These are phyloP conservation scores for Drosophila paucipuncta DNA, from an alignment of 2,888 invertebrate genomes.

Conservation along the genomic window DNA sequence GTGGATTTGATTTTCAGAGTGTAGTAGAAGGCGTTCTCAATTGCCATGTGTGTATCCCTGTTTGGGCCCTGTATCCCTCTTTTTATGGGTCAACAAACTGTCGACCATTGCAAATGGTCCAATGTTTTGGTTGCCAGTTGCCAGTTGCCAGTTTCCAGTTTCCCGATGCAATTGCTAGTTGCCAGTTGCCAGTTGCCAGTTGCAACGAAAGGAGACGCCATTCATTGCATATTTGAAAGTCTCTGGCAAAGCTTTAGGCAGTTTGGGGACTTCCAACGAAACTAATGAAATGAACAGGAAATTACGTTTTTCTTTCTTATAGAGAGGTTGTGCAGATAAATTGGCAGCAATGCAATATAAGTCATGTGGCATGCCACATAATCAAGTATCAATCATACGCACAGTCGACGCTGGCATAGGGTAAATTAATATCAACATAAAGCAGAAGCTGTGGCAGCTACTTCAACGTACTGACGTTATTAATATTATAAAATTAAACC, in stretches of 20 bases:
- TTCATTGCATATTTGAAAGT: constrained; percentile 54
- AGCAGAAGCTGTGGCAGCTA: constrained; percentile 29
- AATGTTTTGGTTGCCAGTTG: neutral
- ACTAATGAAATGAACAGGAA: constrained; percentile 40
- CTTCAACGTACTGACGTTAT: constrained; percentile 37
- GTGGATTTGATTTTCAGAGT: neutral
- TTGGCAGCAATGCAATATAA: constrained; percentile 16
- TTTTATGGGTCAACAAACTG: constrained; percentile 70
- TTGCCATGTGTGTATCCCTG: constrained; percentile 47
- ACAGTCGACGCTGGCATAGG: constrained; percentile 28
- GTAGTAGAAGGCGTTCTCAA: constrained; percentile 25
- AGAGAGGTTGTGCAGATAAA: constrained; percentile 10
- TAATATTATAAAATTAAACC: constrained; percentile 51
- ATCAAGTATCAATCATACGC: constrained; percentile 63
- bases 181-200: constrained; percentile 28
- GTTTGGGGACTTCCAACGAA: constrained; percentile 4
- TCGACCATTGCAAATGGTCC: constrained; percentile 50
- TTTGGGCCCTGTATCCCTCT: constrained; percentile 1
- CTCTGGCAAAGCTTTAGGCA: constrained; percentile 13
- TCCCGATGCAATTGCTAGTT: constrained; percentile 8
- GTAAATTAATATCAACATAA: constrained; percentile 45
- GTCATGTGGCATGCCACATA: constrained; percentile 12
- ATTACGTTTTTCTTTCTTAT: constrained; percentile 13
- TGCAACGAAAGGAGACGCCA: constrained; percentile 32
- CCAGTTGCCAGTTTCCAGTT: constrained; percentile 21